Evolutionary conservation across 2,888 invertebrate species (phyloP), one percentile per base, ranked within the genome.

Genomic region (Amphipyra tragopoginis): DNA sequence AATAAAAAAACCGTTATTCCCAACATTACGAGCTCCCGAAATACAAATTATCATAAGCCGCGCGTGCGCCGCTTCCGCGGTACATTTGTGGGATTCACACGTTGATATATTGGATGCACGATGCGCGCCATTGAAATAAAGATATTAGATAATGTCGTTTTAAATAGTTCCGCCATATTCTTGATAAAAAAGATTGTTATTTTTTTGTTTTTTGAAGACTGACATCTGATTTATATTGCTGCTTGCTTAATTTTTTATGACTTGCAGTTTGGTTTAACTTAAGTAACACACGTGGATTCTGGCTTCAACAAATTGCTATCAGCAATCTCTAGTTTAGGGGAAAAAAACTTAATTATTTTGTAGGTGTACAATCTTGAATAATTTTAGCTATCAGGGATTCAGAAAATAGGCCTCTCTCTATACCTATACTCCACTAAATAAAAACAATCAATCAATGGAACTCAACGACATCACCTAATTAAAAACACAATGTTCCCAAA

Each of bases 401-500:
- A 7, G 29, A 2, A 7, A 29, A 1, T 29, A 29, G 29, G 7
- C 29, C 29, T 29, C 29, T 7, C 4, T 5, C 7, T 29, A 29
- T 29, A 29, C 10, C 21, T n/a, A 26, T 5, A 26, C 9, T 26
- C 26, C 4, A 50, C 26, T 5, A 39, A 8, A 7, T 5, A 29
- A 43, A 42, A 33, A 36, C 40, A 40, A 59, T 62, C 36, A 49
- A 71, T 68, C 58, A 70, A 39, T 51, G 45, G 29, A 38, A 39
- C 44, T 47, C 52, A 65, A 61, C 47, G 38, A 59, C 62, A 60
- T 33, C 55, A 69, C 56, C 61, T 81, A 79, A 81, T 84, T 82
- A 85, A 82, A 80, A 84, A 79, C 79, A 84, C 85, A 85, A 85
- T 85, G 79, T 83, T 70, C 65, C 68, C 62, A 76, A 79, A 84